Percentiles rank a stretch among this genome's conserved stretches.
Conservation (phyloP, 2,888 invertebrate species). For the Dorcus parallelipipedus region DNA sequence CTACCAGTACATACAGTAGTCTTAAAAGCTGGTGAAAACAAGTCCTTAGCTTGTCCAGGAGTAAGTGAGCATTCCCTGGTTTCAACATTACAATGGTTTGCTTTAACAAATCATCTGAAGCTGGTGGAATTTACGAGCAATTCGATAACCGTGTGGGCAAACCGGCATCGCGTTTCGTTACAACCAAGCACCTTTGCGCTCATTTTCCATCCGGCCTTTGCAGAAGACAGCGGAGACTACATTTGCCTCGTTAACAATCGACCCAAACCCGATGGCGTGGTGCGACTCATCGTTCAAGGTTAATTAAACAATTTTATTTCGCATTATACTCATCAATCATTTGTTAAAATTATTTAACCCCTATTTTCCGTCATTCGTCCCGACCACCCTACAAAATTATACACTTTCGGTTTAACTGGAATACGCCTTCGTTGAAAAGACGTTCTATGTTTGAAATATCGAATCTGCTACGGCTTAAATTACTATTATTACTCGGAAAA, state of each 20-base stretch:
- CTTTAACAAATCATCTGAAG: conserved; percentile 47
- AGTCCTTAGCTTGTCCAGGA: conserved; percentile 64
- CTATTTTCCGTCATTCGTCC: too few species aligned
- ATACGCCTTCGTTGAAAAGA: too few species aligned
- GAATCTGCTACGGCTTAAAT: too few species aligned
- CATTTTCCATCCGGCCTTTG: conserved; percentile 60
- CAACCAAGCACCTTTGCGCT: conserved; percentile 60
- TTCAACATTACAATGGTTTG: conserved; percentile 61
- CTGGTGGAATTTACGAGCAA: conserved; percentile 54
- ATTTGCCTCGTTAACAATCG: conserved; percentile 67
- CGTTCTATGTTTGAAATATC: too few species aligned
- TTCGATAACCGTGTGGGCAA: conserved; percentile 53
- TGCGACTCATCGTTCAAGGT: conserved; percentile 67
- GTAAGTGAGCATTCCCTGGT: conserved; percentile 65
- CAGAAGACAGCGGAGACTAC: conserved; percentile 64
- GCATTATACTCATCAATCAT: too few species aligned
- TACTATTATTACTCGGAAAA: too few species aligned
- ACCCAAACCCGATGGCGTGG: conserved; percentile 62
- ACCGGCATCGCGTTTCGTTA: conserved; percentile 56
- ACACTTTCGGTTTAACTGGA: too few species aligned
- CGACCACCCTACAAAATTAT: too few species aligned
- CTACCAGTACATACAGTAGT: conserved; percentile 57
- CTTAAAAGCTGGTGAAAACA: conserved; percentile 63
- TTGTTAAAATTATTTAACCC: too few species aligned
- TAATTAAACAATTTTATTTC: conserved; percentile 26